Percentiles rank a stretch among this genome's conserved stretches.
Evolutionary conservation across 2,113 vertebrate genomes (phyloP).

Genomic region (Sinocyclocheilus anshuiensis): DNA sequence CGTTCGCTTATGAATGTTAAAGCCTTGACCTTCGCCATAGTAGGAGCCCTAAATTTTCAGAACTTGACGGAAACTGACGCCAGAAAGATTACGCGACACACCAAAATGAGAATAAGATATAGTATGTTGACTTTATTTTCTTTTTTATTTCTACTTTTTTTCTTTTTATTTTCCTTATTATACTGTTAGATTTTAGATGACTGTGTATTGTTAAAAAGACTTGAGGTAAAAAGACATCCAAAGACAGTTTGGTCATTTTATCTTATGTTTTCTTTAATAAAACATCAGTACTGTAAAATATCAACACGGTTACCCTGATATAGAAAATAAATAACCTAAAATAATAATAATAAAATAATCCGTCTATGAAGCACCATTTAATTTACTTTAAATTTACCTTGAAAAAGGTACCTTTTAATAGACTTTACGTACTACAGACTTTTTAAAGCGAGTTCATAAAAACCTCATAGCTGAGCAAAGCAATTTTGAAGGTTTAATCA

Average conservation of each 20-base stretch:
- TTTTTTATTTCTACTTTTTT: too few species aligned
- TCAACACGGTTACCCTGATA: neutral
- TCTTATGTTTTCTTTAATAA: neutral
- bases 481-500: neutral
- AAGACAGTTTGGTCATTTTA: neutral
- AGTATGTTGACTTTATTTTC: neutral
- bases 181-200: neutral
- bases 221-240: neutral
- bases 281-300: neutral
- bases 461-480: neutral
- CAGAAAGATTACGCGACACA: too few species aligned
- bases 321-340: too few species aligned
- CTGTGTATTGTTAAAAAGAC: too few species aligned
- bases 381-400: neutral
- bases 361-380: neutral
- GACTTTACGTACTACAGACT: neutral
- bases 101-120: neutral
- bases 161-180: too few species aligned
- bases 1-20: neutral
- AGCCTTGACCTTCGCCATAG: neutral
- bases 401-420: neutral
- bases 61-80: too few species aligned
- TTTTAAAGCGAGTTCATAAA: neutral
- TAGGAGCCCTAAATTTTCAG: neutral
- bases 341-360: neutral